Evolutionary conservation across 2,888 invertebrate species (phyloP).

Genomic region (Caenorhabditis auriculariae): DNA sequence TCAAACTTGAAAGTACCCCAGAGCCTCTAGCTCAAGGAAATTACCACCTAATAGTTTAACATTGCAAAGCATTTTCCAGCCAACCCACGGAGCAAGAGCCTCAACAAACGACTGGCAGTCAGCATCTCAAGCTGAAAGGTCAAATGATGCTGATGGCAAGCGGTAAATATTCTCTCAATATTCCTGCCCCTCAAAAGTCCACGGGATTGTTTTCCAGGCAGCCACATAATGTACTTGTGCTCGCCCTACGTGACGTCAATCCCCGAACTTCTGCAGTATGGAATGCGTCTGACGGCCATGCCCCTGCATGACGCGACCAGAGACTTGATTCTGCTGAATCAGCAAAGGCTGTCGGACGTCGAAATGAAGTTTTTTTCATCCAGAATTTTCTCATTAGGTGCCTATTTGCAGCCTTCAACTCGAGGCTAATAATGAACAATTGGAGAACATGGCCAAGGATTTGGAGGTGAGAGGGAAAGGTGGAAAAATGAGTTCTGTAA

Average conservation of each 20-base stretch:
- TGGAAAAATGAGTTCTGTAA: background rate
- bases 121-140: conserved; percentile 50
- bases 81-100: no score
- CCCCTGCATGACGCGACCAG: conserved; percentile 57
- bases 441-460: conserved; percentile 53
- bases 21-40: no score
- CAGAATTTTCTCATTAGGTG: background rate
- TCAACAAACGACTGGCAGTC: no score
- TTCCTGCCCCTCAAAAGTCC: background rate
- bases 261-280: conserved; percentile 39
- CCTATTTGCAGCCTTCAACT: conserved; percentile 47
- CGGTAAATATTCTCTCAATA: conserved; percentile 4
- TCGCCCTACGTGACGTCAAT: conserved; percentile 54
- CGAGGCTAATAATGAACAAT: conserved; percentile 56
- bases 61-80: no score
- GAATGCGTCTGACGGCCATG: conserved; percentile 51
- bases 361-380: conserved; percentile 44
- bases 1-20: no score
- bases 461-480: conserved; percentile 35
- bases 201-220: conserved; percentile 3
- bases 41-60: no score
- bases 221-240: conserved; percentile 47
- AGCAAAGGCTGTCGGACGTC: conserved; percentile 49
- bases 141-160: conserved; percentile 52
- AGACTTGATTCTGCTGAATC: conserved; percentile 57